Evolutionary conservation across 2,888 invertebrate genomes (phyloP), one percentile per base, ranked within the genome.

Genomic region (Tipula confusa): DNA sequence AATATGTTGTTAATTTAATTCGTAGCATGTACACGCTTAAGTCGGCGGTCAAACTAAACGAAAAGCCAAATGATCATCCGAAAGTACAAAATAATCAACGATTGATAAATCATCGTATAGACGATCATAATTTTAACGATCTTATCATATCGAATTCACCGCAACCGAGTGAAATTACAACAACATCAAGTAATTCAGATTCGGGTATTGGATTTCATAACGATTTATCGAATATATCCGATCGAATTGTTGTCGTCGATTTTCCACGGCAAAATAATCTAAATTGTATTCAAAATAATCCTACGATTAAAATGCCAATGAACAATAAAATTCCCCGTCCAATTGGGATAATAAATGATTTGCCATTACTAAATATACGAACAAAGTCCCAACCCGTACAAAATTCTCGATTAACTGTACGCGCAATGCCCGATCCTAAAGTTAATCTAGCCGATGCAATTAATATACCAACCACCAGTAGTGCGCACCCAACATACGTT

Each of bases 131-230:
- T 83, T 48, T 81, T 24, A 81, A 84, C 15, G 86, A 86, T 24
- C 86, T 87, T 0, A 38, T 84, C 83, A 84, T 85, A 36, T 94
- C 95, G 0, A 94, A 95, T 86, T 96, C 96, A 0, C 96, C 96
- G 0, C 96, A 96, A 86, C 96, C 96, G 0, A 95, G 95, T 87
- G 95, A 95, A 86, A 92, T 94, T 7, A 94, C 94, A 0, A 94
- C 94, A 0, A 95, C 96, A 24, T 97, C 97, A 0, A 97, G 97
- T 86, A 98, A 97, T 88, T 97, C 97, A 84, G 98, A 98, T 88
- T 98, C 97, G 1, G 98, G 98, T 0, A 97, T 98, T 84, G 98
- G 98, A 0, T 97, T 97, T 87, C 93, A 96, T 85, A 97, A 97
- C 86, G 97, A 97, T 86, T 95, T 95, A 86, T 93, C 95, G 9